Conservation (phyloP, 2,797 vertebrate species). For the Valencia hispanica region DNA sequence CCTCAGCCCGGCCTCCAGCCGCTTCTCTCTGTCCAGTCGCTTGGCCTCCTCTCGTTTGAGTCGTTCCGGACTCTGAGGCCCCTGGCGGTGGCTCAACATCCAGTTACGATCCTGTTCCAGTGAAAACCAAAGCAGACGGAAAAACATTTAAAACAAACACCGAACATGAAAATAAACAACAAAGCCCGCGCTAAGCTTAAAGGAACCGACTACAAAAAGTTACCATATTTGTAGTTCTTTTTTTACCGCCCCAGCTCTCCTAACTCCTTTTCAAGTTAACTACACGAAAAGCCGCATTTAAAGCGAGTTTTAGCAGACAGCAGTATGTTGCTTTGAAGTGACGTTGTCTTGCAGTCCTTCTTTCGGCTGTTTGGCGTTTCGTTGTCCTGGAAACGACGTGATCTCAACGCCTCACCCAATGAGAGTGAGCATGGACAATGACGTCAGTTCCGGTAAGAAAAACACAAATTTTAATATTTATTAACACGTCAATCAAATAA, state of each 20-base stretch:
- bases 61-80: conserved; percentile 65
- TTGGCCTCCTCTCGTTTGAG: conserved; percentile 63
- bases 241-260: background rate
- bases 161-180: background rate
- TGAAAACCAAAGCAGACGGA: background rate
- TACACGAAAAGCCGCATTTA: background rate
- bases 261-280: background rate
- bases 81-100: conserved; percentile 57
- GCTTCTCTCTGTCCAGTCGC: conserved; percentile 64
- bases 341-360: rapidly evolving
- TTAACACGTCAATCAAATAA: background rate
- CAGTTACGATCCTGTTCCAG: conserved; percentile 54
- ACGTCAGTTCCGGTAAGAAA: conserved; percentile 43
- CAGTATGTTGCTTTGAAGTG: background rate
- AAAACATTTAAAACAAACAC: background rate
- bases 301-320: rapidly evolving
- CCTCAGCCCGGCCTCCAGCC: conserved; percentile 58
- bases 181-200: conserved; percentile 10
- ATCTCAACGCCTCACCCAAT: conserved; percentile 18
- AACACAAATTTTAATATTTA: background rate
- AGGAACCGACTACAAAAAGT: background rate
- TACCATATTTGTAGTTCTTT: conserved; percentile 51
- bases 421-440: background rate
- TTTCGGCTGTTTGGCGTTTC: conserved; percentile 34
- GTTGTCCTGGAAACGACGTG: conserved; percentile 66